Evolutionary conservation across 1,140 invertebrate species (phyloP), one percentile per base, ranked within the genome.

Genomic region (Dolichoris vasculosae): DNA sequence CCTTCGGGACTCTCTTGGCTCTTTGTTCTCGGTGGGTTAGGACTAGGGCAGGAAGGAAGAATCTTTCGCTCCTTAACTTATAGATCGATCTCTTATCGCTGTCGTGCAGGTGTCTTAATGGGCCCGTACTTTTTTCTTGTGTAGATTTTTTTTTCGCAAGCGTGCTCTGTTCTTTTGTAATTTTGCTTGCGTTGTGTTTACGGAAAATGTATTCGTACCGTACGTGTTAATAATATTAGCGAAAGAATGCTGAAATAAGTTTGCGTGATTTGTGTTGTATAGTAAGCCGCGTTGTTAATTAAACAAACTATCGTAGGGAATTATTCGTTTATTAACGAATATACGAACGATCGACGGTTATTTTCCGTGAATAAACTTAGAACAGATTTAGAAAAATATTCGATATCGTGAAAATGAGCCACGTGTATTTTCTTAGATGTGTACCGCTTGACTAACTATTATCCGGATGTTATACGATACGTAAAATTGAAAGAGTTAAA

Each of bases 51-150:
- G 75, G 75, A 76, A 51, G 43, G 46, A 48, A 46, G 46, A 40
- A 43, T 73, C 69, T 7, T n/a, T 40, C 20, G 23, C 38, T 73
- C 0, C 69, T 73, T 73, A 38, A 43, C 38, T 73, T 43, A 73
- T 73, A 43, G 38, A 73, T 73, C 40, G 69, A 73, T 73, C 69
- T 73, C 43, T 23, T 73, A 73, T 73, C 38, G 15, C 38, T 73
- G 20, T 73, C 69, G 7, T 38, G 67, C 35, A 40, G 17, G 67
- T 2, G 67, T 20, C 67, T 71, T 23, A 23, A 0, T 30, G 30
- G 11, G 35, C 48, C 8, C 11, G 30, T 38, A 0, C 43, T 26
- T 26, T n/a, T 73, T 43, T 43, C 38, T n/a, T 1, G 1, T 73
- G 4, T 26, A 11, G 23, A 4, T 20, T n/a, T 13, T n/a, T n/a